Base-by-base conservation (phyloP, 2,113 vertebrate genomes). In the Heterochromis multidens region DNA sequence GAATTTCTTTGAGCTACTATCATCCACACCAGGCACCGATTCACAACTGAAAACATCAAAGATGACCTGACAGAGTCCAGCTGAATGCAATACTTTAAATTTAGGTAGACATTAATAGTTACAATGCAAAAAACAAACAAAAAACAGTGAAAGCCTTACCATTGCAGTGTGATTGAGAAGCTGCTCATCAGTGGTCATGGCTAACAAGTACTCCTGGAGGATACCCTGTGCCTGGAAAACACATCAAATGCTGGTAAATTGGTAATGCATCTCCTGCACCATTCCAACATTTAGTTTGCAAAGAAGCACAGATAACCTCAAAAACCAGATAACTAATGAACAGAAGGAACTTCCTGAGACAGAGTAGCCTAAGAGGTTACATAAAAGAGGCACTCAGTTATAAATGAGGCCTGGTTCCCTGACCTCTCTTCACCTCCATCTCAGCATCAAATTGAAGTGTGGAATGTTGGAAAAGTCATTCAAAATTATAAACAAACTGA, bases 161-260 rank as follows among this genome's bases (percentile, higher is more conserved):
- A 99, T 97, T 40, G 97, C 95, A 6, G 97, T 97, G 91, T 97
- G 98, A 88, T 94, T 95, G 88, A 97, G 95, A 87, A 99, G 97
- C 94, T 98, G 97, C 94, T 99, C 98, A 40, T 98, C 97, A 0
- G 97, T 98, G 87, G 97, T 99, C 96, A 99, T 97, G 92, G 97
- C 97, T 88, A 99, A 94, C 92, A 99, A 95, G 94, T 99, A 99
- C 59, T 98, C 97, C 94, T 99, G 97, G 54, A 99, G 96, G 91
- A 97, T 89, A 61, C 97, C 97, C 40, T 97, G 97, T 82, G 98
- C 96, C 99, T 99, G 95, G 2, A 86, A 88, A 79, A 93, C 59
- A 91, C 19, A 82, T 4, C 33, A 83, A 86, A 76, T 2, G 10
- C 10, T 49, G 35, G 9, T 52, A 12, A 57, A 12, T 70, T 27